Evolutionary conservation across 1,140 invertebrate genomes (phyloP), one percentile per base, ranked within the genome.

Genomic region (Caerostris darwini): DNA sequence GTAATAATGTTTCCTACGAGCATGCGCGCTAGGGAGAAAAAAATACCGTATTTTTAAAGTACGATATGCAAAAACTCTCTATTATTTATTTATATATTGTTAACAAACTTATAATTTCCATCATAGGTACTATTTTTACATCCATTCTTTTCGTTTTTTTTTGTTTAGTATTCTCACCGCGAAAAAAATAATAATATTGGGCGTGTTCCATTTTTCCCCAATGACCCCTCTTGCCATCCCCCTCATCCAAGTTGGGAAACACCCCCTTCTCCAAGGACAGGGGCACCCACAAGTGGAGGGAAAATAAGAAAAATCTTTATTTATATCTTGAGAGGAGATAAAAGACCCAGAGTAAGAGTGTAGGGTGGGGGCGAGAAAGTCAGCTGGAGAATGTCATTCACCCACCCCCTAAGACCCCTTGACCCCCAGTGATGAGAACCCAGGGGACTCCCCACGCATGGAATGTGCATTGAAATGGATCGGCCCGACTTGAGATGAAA

Each of bases 381-480:
- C 81, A 85, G 82, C 82, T 93, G 92, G 92, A 61, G 92, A 93
- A 67, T 87, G 92, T 93, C 92, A 93, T 87, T 93, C 92, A 93
- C 57, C 83, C 64, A 59, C 92, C 77, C 89, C 58, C 64, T 19
- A 53, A 19, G 83, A 69, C 92, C 83, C 83, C 64, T 17, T 71
- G 61, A 77, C 83, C 54, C n/a, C 57, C 83, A 85, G 83, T 58
- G 83, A 85, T 85, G 83, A 85, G 83, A 77, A 77, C 71, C 50
- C 53, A 50, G 71, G 34, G 34, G 10, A 77, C 71, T 77, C 71
- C 71, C 71, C 71, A 77, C 71, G 71, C 7, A 50, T 77, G 71
- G 71, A 77, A 77, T 77, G 71, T 12, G 50, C 34, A 77, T 77
- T 50, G 71, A 53, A 77, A 77, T 77, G 71, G 71, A 77, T 53